These are phyloP conservation scores for Aethes cnicana DNA, from an alignment of 2,888 invertebrate genomes.

Conservation along the genomic window DNA sequence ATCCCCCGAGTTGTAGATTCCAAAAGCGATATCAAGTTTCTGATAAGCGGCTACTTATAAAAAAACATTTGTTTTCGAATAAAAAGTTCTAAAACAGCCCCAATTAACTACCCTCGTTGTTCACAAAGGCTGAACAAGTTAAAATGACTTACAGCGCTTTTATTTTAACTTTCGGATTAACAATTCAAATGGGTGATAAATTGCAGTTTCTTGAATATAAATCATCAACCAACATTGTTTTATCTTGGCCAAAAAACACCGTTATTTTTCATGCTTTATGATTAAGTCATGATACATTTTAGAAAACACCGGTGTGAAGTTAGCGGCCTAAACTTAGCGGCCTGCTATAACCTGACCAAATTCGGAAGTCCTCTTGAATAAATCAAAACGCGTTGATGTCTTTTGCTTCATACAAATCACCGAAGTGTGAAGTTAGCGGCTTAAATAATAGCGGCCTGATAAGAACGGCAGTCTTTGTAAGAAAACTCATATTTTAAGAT, in stretches of 20 bases:
- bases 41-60: slow-evolving; percentile 15
- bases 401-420: too few species aligned
- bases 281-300: too few species aligned
- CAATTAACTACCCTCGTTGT: slow-evolving; percentile 19
- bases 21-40: slow-evolving; percentile 5
- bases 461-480: too few species aligned
- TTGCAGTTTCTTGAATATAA: slow-evolving; percentile 17
- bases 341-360: too few species aligned
- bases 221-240: slow-evolving; percentile 3
- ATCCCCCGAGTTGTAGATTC: background rate
- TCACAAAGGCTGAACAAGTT: slow-evolving; percentile 15
- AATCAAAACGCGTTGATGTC: too few species aligned
- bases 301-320: too few species aligned
- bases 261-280: background rate
- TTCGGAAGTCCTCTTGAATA: too few species aligned
- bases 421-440: too few species aligned
- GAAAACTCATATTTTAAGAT: too few species aligned
- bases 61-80: slow-evolving; percentile 13
- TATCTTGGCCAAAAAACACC: background rate
- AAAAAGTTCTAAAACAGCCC: slow-evolving; percentile 1
- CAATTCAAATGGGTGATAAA: slow-evolving; percentile 22
- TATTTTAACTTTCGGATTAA: slow-evolving; percentile 25
- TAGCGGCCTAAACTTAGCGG: too few species aligned
- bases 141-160: slow-evolving; percentile 17
- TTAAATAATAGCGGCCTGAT: too few species aligned